These are phyloP conservation scores for Halcyon senegalensis DNA, from an alignment of 2,113 vertebrate species.

Conservation along the genomic window DNA sequence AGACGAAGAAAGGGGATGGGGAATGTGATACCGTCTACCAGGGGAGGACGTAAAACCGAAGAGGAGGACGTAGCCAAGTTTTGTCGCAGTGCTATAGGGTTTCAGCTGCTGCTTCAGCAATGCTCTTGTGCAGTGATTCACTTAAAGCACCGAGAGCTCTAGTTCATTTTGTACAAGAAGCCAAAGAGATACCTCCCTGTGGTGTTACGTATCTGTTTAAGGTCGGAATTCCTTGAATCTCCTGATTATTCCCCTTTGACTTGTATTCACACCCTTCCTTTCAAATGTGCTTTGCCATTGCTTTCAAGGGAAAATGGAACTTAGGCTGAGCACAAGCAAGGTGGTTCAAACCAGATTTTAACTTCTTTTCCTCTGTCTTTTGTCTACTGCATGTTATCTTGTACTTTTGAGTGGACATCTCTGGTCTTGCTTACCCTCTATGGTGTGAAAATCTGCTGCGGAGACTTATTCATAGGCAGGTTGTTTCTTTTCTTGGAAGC, in stretches of 20 bases:
- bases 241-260: not conserved
- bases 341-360: not conserved
- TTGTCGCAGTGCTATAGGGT: not conserved
- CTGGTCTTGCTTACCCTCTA: not conserved
- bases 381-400: not conserved
- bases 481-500: not conserved
- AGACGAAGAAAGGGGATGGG: not conserved
- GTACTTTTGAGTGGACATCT: not conserved
- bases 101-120: conserved; percentile 35
- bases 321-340: rapidly evolving
- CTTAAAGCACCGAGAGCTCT: not conserved
- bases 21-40: not conserved
- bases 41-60: not conserved
- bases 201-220: not conserved
- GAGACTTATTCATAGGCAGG: not conserved
- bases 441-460: not conserved
- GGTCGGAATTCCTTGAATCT: not conserved
- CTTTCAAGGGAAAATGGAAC: not conserved
- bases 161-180: not conserved
- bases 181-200: not conserved
- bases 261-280: not conserved
- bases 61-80: not conserved
- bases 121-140: not conserved
- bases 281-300: not conserved
- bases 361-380: not conserved